Base-by-base conservation (phyloP, 2,888 invertebrate genomes). In the Acronicta alni region DNA sequence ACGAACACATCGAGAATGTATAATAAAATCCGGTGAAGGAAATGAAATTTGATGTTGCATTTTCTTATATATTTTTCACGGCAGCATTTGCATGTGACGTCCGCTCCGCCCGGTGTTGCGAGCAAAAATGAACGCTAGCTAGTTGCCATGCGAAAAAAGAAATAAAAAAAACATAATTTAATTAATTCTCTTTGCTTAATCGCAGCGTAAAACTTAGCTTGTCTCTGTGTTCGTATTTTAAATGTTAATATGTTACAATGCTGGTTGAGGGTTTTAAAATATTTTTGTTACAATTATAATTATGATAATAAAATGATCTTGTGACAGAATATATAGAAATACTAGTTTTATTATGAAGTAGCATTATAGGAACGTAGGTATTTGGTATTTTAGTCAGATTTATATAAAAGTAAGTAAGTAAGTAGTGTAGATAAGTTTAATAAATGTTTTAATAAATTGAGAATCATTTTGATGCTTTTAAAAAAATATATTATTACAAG, bases 41-140 rank as follows among this genome's bases (percentile, higher is more conserved):
- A 88, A 88, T 87, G 83, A 85, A 85, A 84, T 84, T 85, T 81
- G 77, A 83, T 82, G 85, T 84, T 79, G 79, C 82, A 82, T 84
- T 87, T 88, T 85, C 83, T 87, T 80, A 80, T 68, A 83, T 82
- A 87, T 85, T 83, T 83, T 79, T 69, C 77, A 72, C 73, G 72
- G 67, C 66, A 79, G 77, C 83, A 82, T 83, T 87, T 88, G 89
- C 87, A 81, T 81, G 73, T 88, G 89, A 89, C 90, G 87, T 85
- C 79, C 72, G 72, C 67, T 53, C 63, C 56, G 64, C 71, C 61
- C 74, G 68, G 66, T 74, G 80, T 72, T 80, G 63, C 65, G 69
- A 70, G 75, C 69, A 70, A 70, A 81, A 85, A 84, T 86, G 83
- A 84, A 66, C 48, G 55, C 64, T 20, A 46, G 44, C 63, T 57